Evolutionary conservation across 2,888 invertebrate species (phyloP).

Genomic region (Polyommatus iphigenia): DNA sequence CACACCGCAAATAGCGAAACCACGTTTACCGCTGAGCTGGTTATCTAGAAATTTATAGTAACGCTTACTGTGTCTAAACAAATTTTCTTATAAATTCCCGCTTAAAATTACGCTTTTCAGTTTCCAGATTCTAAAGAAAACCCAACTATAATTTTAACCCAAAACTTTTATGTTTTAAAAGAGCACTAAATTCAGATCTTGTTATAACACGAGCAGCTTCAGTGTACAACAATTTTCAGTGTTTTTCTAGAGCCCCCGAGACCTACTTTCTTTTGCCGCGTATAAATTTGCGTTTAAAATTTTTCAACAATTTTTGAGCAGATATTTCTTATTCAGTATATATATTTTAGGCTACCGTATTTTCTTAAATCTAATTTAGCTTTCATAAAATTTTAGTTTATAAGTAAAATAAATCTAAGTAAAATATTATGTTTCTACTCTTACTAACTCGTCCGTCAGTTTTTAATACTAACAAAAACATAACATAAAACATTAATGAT

Average conservation of each 20-base stretch:
- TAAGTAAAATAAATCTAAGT: too few species aligned
- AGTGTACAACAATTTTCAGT: constrained; percentile 2
- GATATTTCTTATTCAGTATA: constrained; percentile 12
- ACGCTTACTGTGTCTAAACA: background rate
- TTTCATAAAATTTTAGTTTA: too few species aligned
- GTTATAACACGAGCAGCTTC: background rate
- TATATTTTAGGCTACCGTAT: background rate
- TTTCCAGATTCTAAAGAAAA: background rate
- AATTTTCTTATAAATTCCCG: background rate
- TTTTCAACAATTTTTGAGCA: constrained; percentile 20
- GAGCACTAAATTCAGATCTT: constrained; percentile 23
- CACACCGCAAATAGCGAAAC: too few species aligned
- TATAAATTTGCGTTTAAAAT: constrained; percentile 28
- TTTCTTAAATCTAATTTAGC: background rate
- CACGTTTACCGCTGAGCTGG: too few species aligned
- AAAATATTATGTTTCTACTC: too few species aligned
- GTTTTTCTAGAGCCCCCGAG: constrained; percentile 22
- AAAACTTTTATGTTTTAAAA: constrained; percentile 9
- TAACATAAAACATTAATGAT: too few species aligned
- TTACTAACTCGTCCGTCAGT: too few species aligned
- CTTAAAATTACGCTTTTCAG: background rate
- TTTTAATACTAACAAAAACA: too few species aligned
- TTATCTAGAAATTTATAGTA: too few species aligned
- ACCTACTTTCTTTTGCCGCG: constrained; percentile 24
- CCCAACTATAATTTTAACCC: constrained; percentile 7